A percentile compares a stretch with the other conserved stretches of the same genome.
Evolutionary conservation across 2,888 invertebrate genomes (phyloP).

Genomic region (Archaeoteleia sp.): DNA sequence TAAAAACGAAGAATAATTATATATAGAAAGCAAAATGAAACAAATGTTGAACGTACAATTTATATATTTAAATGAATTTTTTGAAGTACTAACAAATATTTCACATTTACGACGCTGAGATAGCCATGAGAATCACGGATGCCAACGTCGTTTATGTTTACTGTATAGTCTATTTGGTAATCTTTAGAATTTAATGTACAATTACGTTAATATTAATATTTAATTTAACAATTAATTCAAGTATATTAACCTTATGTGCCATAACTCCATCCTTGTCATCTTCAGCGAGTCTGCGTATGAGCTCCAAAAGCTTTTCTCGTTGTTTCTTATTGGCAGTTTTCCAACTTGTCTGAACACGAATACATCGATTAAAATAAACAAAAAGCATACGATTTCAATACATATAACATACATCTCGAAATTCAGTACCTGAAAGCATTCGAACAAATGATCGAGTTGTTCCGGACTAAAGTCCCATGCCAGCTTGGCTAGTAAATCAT

Average conservation of each 20-base stretch:
- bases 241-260: slow-evolving; percentile 90
- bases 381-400: slow-evolving; percentile 2
- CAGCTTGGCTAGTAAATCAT: slow-evolving; percentile 95
- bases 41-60: no score
- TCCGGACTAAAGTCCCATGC: slow-evolving; percentile 99
- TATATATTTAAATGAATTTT: no score
- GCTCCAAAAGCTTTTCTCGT: slow-evolving; percentile 94
- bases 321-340: slow-evolving; percentile 96
- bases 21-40: no score
- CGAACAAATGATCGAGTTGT: slow-evolving; percentile 97
- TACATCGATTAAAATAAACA: slow-evolving; percentile 36
- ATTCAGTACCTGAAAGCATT: slow-evolving; percentile 91
- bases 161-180: no score
- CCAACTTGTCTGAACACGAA: slow-evolving; percentile 85
- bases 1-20: no score
- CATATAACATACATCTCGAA: slow-evolving; percentile 5
- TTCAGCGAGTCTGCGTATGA: slow-evolving; percentile 95
- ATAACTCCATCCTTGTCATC: slow-evolving; percentile 99
- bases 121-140: no score
- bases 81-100: no score
- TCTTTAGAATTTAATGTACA: no score
- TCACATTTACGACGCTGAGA: no score
- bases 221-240: no score
- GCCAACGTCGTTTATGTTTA: no score
- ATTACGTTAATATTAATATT: no score